phyloP scores from a whole-genome alignment of 2,797 vertebrate genomes.

The Alosa sapidissima region DNA sequence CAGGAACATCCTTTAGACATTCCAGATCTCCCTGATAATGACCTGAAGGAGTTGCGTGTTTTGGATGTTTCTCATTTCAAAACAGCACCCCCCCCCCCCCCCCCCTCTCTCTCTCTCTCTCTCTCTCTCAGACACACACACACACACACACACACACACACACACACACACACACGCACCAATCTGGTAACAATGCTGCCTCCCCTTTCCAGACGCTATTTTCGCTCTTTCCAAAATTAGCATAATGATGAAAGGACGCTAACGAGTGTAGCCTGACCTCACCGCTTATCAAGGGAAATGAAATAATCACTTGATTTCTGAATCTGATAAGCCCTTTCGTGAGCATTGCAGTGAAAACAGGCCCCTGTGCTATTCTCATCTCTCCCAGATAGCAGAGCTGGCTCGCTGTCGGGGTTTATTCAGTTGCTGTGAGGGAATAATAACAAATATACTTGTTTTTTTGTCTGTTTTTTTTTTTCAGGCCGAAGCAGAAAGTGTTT shows the following conservation, averaged over 20 bases:
- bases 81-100: not conserved
- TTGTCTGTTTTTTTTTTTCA: constrained; percentile 31
- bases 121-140: not conserved
- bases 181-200: constrained; percentile 50
- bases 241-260: constrained; percentile 52
- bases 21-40: constrained; percentile 54
- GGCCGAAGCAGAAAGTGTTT: not conserved
- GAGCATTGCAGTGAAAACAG: constrained; percentile 35
- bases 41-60: constrained; percentile 48
- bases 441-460: constrained; percentile 32
- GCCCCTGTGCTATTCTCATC: constrained; percentile 21
- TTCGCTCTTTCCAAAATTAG: constrained; percentile 56
- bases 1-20: constrained; percentile 42
- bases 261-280: constrained; percentile 49
- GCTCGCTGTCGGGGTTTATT: constrained; percentile 27
- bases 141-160: constrained; percentile 2
- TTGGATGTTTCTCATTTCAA: constrained; percentile 54
- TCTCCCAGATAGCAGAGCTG: constrained; percentile 6
- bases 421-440: constrained; percentile 30
- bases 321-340: constrained; percentile 45
- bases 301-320: constrained; percentile 56
- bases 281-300: constrained; percentile 59
- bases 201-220: constrained; percentile 44
- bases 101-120: no score
- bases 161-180: constrained; percentile 30